A percentile compares a stretch with the other conserved stretches of the same genome.
These are phyloP conservation scores for Akabosia matsudoensis DNA, from an alignment of 1,140 invertebrate species.

Conservation along the genomic window DNA sequence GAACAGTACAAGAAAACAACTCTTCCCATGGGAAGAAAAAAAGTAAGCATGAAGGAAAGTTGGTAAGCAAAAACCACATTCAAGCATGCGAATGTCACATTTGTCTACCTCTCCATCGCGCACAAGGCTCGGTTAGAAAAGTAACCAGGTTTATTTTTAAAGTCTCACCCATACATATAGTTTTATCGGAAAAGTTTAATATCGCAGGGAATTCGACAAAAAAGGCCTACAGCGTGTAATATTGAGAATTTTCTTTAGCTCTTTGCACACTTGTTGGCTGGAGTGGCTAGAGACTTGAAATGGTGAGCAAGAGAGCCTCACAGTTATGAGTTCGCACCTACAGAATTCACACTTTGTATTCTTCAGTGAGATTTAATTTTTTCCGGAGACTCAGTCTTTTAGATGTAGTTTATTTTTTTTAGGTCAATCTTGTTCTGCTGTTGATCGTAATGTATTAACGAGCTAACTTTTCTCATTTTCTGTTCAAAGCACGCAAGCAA, in stretches of 20 bases:
- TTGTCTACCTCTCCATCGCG: conserved; percentile 15
- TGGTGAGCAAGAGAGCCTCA: too few relatives aligned
- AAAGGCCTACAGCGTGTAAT: background rate
- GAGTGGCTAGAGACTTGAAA: too few relatives aligned
- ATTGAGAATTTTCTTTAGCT: background rate
- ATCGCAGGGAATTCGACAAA: conserved; percentile 18
- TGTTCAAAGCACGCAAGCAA: background rate
- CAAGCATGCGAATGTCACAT: conserved; percentile 1
- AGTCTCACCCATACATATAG: background rate
- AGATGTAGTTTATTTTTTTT: background rate
- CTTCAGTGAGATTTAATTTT: background rate
- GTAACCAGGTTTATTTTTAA: background rate
- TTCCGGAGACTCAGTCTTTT: background rate
- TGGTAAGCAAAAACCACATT: background rate
- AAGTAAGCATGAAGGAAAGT: background rate
- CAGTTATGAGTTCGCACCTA: too few relatives aligned
- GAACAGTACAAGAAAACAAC: too few relatives aligned
- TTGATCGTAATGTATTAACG: background rate
- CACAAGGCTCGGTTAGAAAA: background rate
- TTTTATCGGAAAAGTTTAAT: conserved; percentile 20
- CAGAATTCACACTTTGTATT: too few relatives aligned
- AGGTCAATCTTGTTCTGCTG: background rate
- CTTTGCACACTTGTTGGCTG: background rate
- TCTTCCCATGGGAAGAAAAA: background rate
- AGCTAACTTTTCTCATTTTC: conserved; percentile 16